Base-by-base conservation (phyloP, 2,113 vertebrate species). In the Coryphaenoides rupestris region DNA sequence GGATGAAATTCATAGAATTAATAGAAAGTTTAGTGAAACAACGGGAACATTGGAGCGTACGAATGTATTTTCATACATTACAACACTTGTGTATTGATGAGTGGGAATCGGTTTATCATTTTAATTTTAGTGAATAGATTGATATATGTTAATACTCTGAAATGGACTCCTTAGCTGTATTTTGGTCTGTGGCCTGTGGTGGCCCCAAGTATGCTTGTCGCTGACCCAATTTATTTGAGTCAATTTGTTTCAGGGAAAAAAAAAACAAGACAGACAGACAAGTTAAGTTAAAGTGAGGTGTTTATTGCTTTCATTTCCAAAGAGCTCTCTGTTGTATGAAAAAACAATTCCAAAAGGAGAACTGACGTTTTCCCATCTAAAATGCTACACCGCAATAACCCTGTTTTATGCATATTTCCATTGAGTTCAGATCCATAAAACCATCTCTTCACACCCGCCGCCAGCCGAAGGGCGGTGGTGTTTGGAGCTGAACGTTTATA, bases 231-330 rank as follows among this genome's bases (percentile, higher is more conserved):
- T n/a, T 5, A 54, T 54, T 54, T 16, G 52, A 54, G 9, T 40
- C 6, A 54, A 21, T 19, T 21, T 21, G 21, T 17, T 17, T n/a
- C n/a, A 52, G 16, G 16, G 16, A 52, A 19, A 52, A 52, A 0
- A 53, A 13, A 19, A 19, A 2, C 62, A 67, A 14, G 55, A 40
- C 0, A 46, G 45, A 69, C 59, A 63, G 50, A 60, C 61, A 56
- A 60, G 61, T 6, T 57, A 55, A 63, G 66, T 77, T 82, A 77
- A 72, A 84, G 69, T 74, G 66, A 70, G 67, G 55, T 82, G 70
- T 89, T 85, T 90, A 91, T 91, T 90, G 91, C 90, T 91, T 89
- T 88, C 83, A 88, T 80, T 87, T 89, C 82, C 83, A 88, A 85
- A 85, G 72, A 81, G 57, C 81, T 83, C 69, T 85, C 84, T 75